Conservation (phyloP, 2,797 vertebrate genomes). For the Chiropotes sagulatus region DNA sequence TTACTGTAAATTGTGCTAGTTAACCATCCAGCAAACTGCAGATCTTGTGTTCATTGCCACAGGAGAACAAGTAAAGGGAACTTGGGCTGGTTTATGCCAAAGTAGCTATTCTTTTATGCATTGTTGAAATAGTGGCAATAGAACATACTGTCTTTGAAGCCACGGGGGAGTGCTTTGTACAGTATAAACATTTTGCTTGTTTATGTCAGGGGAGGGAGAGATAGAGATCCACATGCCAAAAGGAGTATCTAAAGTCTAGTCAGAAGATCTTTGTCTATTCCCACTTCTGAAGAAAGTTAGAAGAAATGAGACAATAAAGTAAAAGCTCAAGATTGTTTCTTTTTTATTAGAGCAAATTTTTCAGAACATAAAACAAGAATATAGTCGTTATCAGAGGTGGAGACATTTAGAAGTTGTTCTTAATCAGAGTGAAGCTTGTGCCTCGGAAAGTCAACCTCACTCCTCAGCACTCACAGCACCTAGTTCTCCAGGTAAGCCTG, state of each 20-base stretch:
- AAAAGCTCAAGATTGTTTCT: slow-evolving; percentile 50
- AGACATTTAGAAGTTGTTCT: slow-evolving; percentile 94
- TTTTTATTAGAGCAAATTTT: slow-evolving; percentile 92
- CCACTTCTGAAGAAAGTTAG: background rate
- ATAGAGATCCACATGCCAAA: background rate
- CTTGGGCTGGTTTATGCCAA: background rate
- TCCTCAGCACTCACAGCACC: slow-evolving; percentile 89
- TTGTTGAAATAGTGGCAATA: slow-evolving; percentile 3
- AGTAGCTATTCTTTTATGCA: background rate
- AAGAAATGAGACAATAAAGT: slow-evolving; percentile 51
- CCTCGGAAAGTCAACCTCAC: slow-evolving; percentile 88
- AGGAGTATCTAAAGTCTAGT: background rate
- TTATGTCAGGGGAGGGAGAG: background rate
- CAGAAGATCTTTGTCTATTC: background rate
- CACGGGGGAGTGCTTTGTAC: background rate
- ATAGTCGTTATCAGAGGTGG: slow-evolving; percentile 93
- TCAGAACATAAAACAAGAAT: slow-evolving; percentile 95
- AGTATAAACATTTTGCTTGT: slow-evolving; percentile 5
- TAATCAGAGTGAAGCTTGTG: slow-evolving; percentile 90
- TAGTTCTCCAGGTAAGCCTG: slow-evolving; percentile 89
- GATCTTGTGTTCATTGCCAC: background rate
- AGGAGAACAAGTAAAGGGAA: slow-evolving; percentile 11
- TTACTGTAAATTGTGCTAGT: background rate
- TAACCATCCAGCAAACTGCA: slow-evolving; percentile 6
- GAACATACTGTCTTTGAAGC: background rate